These are phyloP conservation scores for Cataglyphis cursor DNA, from an alignment of 2,888 invertebrate species.

Conservation along the genomic window DNA sequence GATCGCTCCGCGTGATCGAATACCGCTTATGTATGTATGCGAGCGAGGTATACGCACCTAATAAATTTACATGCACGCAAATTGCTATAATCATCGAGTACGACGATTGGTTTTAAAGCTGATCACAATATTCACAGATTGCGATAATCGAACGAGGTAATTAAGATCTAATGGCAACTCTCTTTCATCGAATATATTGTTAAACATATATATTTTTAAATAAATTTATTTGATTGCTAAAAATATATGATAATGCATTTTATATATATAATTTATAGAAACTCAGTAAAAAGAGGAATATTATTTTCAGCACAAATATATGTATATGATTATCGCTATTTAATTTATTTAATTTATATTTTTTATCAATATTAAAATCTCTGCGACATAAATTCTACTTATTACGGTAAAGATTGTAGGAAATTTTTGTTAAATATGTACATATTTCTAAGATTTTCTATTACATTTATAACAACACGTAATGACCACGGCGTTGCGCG, in stretches of 20 bases:
- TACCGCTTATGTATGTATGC: not conserved
- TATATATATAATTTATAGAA: not conserved
- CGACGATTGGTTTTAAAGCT: constrained; percentile 32
- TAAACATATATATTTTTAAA: not conserved
- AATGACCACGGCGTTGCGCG: constrained; percentile 22
- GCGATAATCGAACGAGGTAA: not conserved
- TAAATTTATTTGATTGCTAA: not conserved
- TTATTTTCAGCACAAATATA: not conserved
- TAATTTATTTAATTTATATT: not conserved
- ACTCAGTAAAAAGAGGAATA: not conserved
- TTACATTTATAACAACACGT: constrained; percentile 22
- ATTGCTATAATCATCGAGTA: constrained; percentile 27
- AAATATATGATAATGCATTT: not conserved
- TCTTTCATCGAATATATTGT: not conserved
- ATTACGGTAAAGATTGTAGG: not conserved
- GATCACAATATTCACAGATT: not conserved
- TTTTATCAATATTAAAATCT: not conserved
- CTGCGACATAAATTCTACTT: not conserved
- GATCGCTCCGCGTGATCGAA: constrained; percentile 34
- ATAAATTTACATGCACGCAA: constrained; percentile 46
- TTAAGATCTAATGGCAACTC: constrained; percentile 18
- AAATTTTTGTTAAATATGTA: not conserved
- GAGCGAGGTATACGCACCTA: constrained; percentile 34
- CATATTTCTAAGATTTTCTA: constrained; percentile 36
- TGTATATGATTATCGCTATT: not conserved